Base-by-base conservation (phyloP, 2,888 invertebrate species). In the Lepas anatifera region DNA sequence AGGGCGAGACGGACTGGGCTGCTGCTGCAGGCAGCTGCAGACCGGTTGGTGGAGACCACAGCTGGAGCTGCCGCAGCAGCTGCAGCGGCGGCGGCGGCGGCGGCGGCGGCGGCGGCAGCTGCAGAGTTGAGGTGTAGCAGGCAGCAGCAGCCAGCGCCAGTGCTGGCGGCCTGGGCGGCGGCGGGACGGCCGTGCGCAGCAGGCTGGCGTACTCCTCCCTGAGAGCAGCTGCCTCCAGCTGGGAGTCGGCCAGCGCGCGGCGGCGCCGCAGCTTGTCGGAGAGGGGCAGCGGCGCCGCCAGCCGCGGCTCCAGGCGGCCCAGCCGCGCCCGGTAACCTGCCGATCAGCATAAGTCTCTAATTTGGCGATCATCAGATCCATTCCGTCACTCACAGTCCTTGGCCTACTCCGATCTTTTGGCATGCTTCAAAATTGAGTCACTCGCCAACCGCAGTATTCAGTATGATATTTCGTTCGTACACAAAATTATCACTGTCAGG, bases 251-350 rank as follows among this genome's bases (percentile, higher is more conserved):
- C 29, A 52, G 52, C 6, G 52, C 52, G 52, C 52, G 52, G 3
- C 52, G 52, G 29, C 52, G 52, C 29, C 52, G 52, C 52, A 52
- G 52, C 32, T 52, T 52, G 52, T 52, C 52, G 29, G 52, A 52
- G 18, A 52, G 1, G 3, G 22, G 13, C 29, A 13, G 29, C 52
- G 32, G 52, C 29, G 27, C 11, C n/a, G 32, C 16, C 52, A 32
- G 27, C 8, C 27, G 8, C 29, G 52, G 52, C 29, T 32, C 29
- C 29, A 52, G 29, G 6, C 52, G 52, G 18, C 52, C 8, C 29
- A 52, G 29, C 18, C 52, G 29, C 7, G 29, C 4, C 16, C 52
- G 52, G 52, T 52, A 52, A 16, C 32, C 52, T 52, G 52, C n/a
- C n/a, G n/a, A n/a, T n/a, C n/a, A n/a, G n/a, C n/a, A n/a, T n/a